Evolutionary conservation across 2,113 vertebrate species (phyloP).

Genomic region (Calyptommatus sinebrachiatus): DNA sequence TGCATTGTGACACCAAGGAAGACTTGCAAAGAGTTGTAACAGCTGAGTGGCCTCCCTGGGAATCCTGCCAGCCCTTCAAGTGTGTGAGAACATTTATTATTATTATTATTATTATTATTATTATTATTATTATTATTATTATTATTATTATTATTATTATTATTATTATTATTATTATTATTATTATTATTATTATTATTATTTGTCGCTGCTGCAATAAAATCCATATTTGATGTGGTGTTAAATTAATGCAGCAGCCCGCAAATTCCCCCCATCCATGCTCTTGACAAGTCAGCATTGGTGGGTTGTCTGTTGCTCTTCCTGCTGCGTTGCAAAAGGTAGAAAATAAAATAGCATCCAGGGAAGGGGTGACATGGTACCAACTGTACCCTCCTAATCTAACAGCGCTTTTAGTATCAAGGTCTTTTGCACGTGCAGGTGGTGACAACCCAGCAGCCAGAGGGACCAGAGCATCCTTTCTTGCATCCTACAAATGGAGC

Average conservation of each 20-base stretch:
- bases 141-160: too few relatives aligned
- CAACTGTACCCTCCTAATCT: constrained; percentile 54
- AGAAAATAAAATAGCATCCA: constrained; percentile 43
- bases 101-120: too few relatives aligned
- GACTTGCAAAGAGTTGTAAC: background rate
- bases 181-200: too few relatives aligned
- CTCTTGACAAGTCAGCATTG: constrained; percentile 65
- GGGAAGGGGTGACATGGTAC: constrained; percentile 42
- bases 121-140: too few relatives aligned
- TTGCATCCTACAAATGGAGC: constrained; percentile 62
- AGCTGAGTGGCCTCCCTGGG: background rate
- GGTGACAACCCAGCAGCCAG: constrained; percentile 61
- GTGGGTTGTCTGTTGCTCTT: constrained; percentile 52
- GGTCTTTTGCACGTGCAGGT: constrained; percentile 63
- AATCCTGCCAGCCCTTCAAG: too few relatives aligned
- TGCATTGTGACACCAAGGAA: constrained; percentile 7
- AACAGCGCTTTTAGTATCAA: constrained; percentile 53
- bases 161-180: too few relatives aligned
- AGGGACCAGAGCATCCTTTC: constrained; percentile 51
- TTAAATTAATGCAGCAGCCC: constrained; percentile 76
- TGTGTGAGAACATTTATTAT: background rate
- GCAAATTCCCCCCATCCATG: constrained; percentile 54
- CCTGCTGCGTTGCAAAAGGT: constrained; percentile 19
- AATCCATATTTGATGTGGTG: constrained; percentile 79
- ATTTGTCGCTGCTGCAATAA: constrained; percentile 76